Evolutionary conservation across 64 coral and sea anemone genomes (phyloP).

Genomic region (Acropora tenuis): DNA sequence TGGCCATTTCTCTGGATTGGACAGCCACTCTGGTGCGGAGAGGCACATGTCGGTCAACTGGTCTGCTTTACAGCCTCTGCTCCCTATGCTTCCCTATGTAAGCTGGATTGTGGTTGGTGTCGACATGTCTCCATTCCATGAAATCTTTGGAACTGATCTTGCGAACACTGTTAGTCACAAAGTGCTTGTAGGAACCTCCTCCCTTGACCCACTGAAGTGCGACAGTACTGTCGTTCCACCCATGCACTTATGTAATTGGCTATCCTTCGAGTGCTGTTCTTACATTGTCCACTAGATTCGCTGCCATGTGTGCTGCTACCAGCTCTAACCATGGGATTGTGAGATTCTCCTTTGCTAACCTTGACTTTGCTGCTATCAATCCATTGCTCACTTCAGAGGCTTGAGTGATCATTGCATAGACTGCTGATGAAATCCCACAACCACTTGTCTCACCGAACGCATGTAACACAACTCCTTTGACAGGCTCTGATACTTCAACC

Average conservation of each 20-base stretch:
- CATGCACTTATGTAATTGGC: not conserved
- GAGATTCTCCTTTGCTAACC: not conserved
- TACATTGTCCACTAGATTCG: not conserved
- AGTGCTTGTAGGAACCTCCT: too few relatives aligned
- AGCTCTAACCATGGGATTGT: not conserved
- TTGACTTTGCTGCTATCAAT: not conserved
- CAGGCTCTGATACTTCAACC: not conserved
- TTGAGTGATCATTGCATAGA: not conserved
- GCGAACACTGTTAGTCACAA: too few relatives aligned
- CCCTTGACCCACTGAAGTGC: slow-evolving; percentile 11
- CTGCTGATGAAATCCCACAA: not conserved
- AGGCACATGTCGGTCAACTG: too few relatives aligned
- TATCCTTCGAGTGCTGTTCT: not conserved
- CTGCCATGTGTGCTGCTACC: not conserved
- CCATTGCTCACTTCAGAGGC: not conserved
- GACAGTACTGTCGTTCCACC: not conserved
- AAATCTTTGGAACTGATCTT: not conserved
- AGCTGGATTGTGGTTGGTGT: slow-evolving; percentile 7
- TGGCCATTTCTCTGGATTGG: too few relatives aligned
- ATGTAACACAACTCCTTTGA: not conserved
- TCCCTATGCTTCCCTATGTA: not conserved
- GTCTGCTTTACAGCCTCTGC: too few relatives aligned
- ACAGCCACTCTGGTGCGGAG: too few relatives aligned
- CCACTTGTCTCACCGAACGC: slow-evolving; percentile 2
- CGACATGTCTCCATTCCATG: slow-evolving; percentile 15